Evolutionary conservation across 1,140 invertebrate species (phyloP).

Genomic region (Drosophila sucinea): DNA sequence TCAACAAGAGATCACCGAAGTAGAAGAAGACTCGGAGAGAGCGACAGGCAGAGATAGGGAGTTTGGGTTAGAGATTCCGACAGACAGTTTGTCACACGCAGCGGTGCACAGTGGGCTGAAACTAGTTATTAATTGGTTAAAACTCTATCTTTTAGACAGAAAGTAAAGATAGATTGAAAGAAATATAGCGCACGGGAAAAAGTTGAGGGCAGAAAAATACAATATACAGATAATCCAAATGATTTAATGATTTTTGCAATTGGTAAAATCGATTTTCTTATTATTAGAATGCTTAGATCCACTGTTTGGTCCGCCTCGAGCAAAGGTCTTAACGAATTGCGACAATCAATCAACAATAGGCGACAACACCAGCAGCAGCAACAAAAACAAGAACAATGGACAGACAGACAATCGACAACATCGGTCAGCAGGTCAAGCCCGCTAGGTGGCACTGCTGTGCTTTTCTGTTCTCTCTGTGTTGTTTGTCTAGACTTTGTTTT

Average conservation of each 20-base stretch:
- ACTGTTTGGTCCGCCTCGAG: conserved; percentile 27
- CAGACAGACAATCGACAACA: conserved; percentile 14
- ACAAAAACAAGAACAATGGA: conserved; percentile 15
- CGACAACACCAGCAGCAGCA: conserved; percentile 33
- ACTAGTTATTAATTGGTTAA: neutral
- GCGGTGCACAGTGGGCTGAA: conserved; percentile 10
- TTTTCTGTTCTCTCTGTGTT: conserved; percentile 27
- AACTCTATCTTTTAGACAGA: no score
- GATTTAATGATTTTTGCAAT: neutral
- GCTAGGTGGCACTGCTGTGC: conserved; percentile 51
- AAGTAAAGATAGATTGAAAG: no score
- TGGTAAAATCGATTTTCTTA: neutral
- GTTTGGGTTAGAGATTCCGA: conserved; percentile 24
- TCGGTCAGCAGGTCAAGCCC: conserved; percentile 59
- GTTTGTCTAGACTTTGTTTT: conserved; percentile 71
- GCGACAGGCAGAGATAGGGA: neutral
- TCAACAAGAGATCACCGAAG: conserved; percentile 34
- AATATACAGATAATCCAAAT: no score
- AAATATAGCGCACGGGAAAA: no score
- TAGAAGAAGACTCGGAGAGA: neutral
- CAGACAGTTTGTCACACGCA: conserved; percentile 33
- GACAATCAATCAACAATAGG: conserved; percentile 63
- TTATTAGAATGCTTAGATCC: neutral
- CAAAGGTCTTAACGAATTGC: conserved; percentile 46
- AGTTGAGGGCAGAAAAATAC: no score